Evolutionary conservation across 2,888 invertebrate genomes (phyloP), one percentile per base, ranked within the genome.

Genomic region (Cylindroiulus punctatus): DNA sequence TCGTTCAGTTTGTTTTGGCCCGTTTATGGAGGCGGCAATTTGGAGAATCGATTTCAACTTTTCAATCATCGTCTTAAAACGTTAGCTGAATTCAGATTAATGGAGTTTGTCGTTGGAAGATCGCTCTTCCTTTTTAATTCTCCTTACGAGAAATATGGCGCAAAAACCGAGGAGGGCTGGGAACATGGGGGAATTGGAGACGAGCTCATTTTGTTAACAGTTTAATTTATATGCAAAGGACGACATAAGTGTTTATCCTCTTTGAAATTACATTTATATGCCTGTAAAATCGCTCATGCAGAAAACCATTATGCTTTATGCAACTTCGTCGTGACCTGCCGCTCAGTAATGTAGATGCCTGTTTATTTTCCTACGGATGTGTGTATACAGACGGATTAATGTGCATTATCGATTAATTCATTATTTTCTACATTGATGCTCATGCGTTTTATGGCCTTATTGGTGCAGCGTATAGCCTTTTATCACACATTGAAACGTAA

Each of bases 241-340:
- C 76, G 76, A 76, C 76, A 76, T 76, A 76, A 76, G 76, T 76
- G 76, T 76, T 76, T 76, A 76, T 76, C 76, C 76, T 76, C 76
- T 76, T 76, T 76, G 30, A 76, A 76, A 76, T 76, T 76, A 76
- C 76, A 76, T 76, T 76, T 76, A 76, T 76, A 76, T 76, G 76
- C 76, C 76, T 76, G 76, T 76, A 76, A 76, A 76, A 76, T 76
- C 76, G 76, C 30, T 76, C 76, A 76, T 26, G 76, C 30, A 14
- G 76, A 76, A 76, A 76, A 76, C 76, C 76, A 76, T 76, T 30
- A 76, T 76, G 76, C 76, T 76, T 76, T 76, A 76, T 76, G 76
- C 76, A 76, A 76, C 30, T 76, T 76, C 76, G 76, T 76, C 76
- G 30, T 76, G 76, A 76, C 76, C 76, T 76, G 22, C 76, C 30